Conservation (phyloP, 2,113 vertebrate genomes). For the Pao palembangensis region DNA sequence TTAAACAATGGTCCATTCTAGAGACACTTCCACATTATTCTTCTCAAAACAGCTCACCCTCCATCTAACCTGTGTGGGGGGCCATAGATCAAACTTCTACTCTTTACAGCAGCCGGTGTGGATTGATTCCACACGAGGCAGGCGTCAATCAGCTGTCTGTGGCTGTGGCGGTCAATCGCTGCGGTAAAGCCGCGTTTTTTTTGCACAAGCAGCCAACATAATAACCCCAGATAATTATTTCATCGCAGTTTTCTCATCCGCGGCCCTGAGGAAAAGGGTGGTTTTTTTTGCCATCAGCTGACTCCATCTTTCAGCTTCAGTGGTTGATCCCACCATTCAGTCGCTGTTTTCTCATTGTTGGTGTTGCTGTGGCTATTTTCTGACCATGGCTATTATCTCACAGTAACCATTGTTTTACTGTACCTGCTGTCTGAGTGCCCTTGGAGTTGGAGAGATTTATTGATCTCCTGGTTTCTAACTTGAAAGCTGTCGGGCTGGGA, state of each 20-base stretch:
- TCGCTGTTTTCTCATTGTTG: not conserved
- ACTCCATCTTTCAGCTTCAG: too few relatives aligned
- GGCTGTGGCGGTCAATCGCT: too few relatives aligned
- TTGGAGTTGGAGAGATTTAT: slow-evolving; percentile 58
- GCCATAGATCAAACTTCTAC: slow-evolving; percentile 33
- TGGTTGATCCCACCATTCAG: not conserved
- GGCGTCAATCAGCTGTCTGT: slow-evolving; percentile 49
- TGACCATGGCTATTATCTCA: not conserved
- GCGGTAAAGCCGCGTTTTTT: slow-evolving; percentile 35
- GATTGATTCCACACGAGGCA: slow-evolving; percentile 60
- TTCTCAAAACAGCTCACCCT: too few relatives aligned
- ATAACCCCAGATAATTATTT: too few relatives aligned
- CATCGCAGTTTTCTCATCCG: slow-evolving; percentile 15
- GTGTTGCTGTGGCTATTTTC: not conserved
- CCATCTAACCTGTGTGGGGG: not conserved
- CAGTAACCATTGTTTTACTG: slow-evolving; percentile 10
- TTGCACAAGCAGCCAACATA: slow-evolving; percentile 36
- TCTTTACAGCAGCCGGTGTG: slow-evolving; percentile 24
- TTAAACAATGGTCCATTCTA: too few relatives aligned
- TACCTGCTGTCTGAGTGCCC: slow-evolving; percentile 33
- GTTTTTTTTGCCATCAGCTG: too few relatives aligned
- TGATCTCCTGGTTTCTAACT: slow-evolving; percentile 65
- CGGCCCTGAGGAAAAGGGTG: not conserved
- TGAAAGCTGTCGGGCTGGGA: slow-evolving; percentile 47
- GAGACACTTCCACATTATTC: too few relatives aligned